phyloP scores from a whole-genome alignment of 2,113 vertebrate genomes.

The Scolopax mira region DNA sequence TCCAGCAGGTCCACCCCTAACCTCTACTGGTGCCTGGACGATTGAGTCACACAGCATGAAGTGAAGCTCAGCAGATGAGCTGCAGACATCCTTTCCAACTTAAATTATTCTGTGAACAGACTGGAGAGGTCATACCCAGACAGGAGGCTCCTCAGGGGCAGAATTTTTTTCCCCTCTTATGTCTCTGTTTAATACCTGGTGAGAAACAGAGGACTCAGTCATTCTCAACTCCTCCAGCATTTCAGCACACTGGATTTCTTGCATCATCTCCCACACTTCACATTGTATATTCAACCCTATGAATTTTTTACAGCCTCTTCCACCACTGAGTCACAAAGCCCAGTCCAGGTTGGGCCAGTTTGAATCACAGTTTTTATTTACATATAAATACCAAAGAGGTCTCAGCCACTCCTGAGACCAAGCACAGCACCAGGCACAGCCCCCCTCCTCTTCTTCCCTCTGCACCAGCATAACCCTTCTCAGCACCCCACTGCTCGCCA shows the following conservation, averaged over 20 bases:
- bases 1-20: too few species aligned
- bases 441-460: background rate
- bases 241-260: background rate
- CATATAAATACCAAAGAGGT: background rate
- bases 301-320: background rate
- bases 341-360: background rate
- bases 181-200: background rate
- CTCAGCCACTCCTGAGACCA: background rate
- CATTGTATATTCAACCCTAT: background rate
- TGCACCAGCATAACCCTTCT: too few species aligned
- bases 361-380: background rate
- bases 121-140: background rate
- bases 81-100: background rate
- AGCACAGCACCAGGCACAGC: background rate
- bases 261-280: background rate
- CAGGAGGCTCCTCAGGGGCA: background rate
- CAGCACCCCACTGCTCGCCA: background rate
- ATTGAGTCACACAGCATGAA: background rate
- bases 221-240: fast-evolving
- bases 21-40: too few species aligned
- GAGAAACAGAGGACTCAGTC: background rate
- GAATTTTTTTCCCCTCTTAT: background rate
- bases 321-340: background rate
- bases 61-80: background rate
- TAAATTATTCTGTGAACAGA: background rate